Evolutionary conservation across 2,888 invertebrate genomes (phyloP).

Genomic region (Lordiphosa fenestrarum): DNA sequence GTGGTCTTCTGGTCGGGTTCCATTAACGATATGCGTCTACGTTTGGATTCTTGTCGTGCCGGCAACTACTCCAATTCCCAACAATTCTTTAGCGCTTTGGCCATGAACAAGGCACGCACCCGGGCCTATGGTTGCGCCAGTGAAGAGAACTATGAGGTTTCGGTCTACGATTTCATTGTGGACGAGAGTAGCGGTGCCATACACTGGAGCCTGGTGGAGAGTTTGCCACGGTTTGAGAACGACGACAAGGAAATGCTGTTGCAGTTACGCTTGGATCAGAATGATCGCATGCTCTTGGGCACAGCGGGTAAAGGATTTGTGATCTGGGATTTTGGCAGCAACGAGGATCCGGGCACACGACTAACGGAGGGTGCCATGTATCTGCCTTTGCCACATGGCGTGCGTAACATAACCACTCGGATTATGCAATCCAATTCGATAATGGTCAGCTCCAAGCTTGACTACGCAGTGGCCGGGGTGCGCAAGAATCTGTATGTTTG

Average conservation of each 20-base stretch:
- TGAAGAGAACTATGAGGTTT: conserved; percentile 83
- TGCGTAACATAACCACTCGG: conserved; percentile 95
- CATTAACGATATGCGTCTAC: conserved; percentile 87
- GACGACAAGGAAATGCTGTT: conserved; percentile 89
- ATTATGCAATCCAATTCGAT: conserved; percentile 95
- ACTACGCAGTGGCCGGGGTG: conserved; percentile 97
- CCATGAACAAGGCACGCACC: conserved; percentile 85
- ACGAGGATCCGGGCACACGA: conserved; percentile 79
- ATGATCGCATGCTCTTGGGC: conserved; percentile 90
- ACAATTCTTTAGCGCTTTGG: conserved; percentile 82
- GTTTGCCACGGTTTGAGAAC: conserved; percentile 85
- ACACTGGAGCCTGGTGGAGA: conserved; percentile 84
- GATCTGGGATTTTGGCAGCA: conserved; percentile 87
- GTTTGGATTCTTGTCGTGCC: conserved; percentile 83
- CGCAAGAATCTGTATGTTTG: conserved; percentile 97
- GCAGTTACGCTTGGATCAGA: conserved; percentile 90
- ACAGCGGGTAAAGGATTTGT: conserved; percentile 92
- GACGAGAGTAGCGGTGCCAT: conserved; percentile 57
- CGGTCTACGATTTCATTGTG: conserved; percentile 63
- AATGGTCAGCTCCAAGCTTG: conserved; percentile 93
- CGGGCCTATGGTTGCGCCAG: conserved; percentile 87
- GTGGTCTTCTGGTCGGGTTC: conserved; percentile 91
- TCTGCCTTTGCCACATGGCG: conserved; percentile 89
- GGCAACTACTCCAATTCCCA: conserved; percentile 57
- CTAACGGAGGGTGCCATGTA: conserved; percentile 83